These are phyloP conservation scores for Gila orcuttii DNA, from an alignment of 2,113 vertebrate genomes.

Conservation along the genomic window DNA sequence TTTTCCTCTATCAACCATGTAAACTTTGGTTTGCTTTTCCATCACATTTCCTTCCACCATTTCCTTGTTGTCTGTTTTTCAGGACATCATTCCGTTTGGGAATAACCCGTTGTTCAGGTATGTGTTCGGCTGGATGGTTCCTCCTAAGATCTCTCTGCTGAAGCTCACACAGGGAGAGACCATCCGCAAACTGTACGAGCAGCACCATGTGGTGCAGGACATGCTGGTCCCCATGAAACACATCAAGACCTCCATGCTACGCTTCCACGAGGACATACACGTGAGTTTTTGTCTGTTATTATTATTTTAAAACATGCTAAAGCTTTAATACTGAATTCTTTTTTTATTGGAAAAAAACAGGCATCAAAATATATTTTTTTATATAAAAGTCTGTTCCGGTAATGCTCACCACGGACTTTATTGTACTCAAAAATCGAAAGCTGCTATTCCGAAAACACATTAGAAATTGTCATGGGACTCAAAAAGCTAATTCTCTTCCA, in stretches of 20 bases:
- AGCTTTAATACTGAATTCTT: neutral
- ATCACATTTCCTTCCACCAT: neutral
- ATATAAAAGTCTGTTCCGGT: neutral
- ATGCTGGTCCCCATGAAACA: constrained; percentile 95
- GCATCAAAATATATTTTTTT: neutral
- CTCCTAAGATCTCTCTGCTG: constrained; percentile 95
- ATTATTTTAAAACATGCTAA: neutral
- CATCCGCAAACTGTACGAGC: constrained; percentile 90
- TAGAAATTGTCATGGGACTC: neutral
- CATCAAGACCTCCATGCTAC: constrained; percentile 81
- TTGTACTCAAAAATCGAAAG: constrained; percentile 17
- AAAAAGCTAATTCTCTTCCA: neutral
- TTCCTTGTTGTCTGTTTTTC: constrained; percentile 9
- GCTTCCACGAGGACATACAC: constrained; percentile 86
- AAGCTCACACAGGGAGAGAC: constrained; percentile 98
- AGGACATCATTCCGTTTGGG: constrained; percentile 98
- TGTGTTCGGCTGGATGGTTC: constrained; percentile 97
- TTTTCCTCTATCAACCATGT: neutral
- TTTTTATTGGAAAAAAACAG: neutral
- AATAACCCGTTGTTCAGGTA: constrained; percentile 93
- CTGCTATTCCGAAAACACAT: constrained; percentile 8
- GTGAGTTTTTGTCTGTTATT: constrained; percentile 71
- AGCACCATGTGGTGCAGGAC: constrained; percentile 97
- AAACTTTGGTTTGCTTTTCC: neutral
- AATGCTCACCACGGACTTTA: constrained; percentile 11